These are phyloP conservation scores for Microcebus tavaratra DNA, from an alignment of 2,113 vertebrate genomes.

Conservation along the genomic window DNA sequence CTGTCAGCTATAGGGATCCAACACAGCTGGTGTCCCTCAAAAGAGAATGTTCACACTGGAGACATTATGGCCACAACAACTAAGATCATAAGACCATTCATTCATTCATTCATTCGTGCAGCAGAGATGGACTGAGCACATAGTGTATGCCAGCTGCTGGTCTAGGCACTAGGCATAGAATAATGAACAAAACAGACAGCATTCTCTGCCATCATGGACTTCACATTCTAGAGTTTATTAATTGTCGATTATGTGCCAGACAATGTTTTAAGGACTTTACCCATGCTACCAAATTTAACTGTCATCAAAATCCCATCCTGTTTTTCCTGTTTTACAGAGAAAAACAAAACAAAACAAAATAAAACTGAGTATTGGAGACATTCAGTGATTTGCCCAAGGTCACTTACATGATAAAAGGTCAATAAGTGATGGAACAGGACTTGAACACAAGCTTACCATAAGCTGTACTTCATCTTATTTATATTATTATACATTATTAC, in stretches of 20 bases:
- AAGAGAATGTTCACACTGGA: not conserved
- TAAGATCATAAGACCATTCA: too few species aligned
- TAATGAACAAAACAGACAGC: not conserved
- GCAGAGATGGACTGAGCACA: not conserved
- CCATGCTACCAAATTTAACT: not conserved
- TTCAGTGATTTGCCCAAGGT: not conserved
- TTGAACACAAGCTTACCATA: not conserved
- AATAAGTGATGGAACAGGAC: not conserved
- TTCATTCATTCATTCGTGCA: not conserved
- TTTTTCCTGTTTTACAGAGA: not conserved
- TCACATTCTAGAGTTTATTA: not conserved
- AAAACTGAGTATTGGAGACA: not conserved
- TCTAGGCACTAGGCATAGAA: fast-evolving
- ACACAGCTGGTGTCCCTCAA: not conserved
- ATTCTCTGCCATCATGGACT: not conserved
- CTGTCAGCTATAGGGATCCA: not conserved
- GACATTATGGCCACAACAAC: not conserved
- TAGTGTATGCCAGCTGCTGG: not conserved
- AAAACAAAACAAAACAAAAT: not conserved
- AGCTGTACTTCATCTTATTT: not conserved
- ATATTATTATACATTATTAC: too few species aligned
- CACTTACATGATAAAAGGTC: not conserved
- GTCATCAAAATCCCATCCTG: not conserved
- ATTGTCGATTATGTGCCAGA: not conserved
- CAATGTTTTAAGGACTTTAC: not conserved